Evolutionary conservation across 1,140 invertebrate species (phyloP), one percentile per base, ranked within the genome.

Genomic region (Zaprionus ornatus): DNA sequence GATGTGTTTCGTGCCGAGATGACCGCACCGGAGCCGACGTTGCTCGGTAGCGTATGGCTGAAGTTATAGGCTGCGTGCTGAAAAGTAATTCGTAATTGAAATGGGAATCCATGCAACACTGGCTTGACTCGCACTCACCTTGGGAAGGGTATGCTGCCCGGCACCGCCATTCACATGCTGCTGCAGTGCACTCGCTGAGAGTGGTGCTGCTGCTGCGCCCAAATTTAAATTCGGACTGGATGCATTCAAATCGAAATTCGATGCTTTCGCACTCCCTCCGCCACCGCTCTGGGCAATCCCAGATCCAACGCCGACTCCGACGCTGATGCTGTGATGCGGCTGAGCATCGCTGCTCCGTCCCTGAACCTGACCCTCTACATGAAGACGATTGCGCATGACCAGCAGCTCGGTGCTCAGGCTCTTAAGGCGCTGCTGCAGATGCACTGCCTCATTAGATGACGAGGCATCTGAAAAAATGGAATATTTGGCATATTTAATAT

Each of bases 391-490:
- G 69, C 97, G 95, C 84, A 98, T 94, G 54, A 97, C 98, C 81
- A 98, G 96, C 93, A 98, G 93, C 93, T 98, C 97, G 52, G 97
- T 97, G 93, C 97, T 97, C 71, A 98, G 94, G 93, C 96, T 97
- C 77, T 97, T 96, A 75, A 98, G 94, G 64, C 97, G 95, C 91
- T 98, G 97, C 93, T 98, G 97, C 79, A 98, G 94, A 91, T 98
- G 97, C 79, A 97, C 97, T 48, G 97, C 97, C 94, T 98, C 97
- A 94, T 97, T 98, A 80, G 97, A 97, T 45, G 97, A 98, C 73
- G 97, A 97, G 74, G 97, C 97, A 96, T 98, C 97, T 98, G 94
- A 12, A 82, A 70, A 71, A 4, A 15, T 13, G 0, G 23, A 52
- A 21, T 37, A 40, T 59, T 32, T 32, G 3, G 9, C 29, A 32